A percentile compares a stretch with the other conserved stretches of the same genome.
These are phyloP conservation scores for Dorcus parallelipipedus DNA, from an alignment of 2,888 invertebrate genomes.

Conservation along the genomic window DNA sequence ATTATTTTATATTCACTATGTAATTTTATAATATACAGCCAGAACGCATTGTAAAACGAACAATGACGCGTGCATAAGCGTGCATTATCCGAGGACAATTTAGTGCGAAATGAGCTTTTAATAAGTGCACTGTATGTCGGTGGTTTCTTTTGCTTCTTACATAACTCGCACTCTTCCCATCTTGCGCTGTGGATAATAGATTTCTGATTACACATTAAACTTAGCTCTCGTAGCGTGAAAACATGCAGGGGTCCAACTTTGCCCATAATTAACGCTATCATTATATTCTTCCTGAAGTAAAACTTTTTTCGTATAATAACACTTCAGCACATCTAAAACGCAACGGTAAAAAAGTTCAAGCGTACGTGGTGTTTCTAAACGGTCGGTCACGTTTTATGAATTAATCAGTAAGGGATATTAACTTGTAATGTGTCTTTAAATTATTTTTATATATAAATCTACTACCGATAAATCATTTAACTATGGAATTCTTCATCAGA, in stretches of 20 bases:
- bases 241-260: constrained; percentile 10
- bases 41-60: not conserved
- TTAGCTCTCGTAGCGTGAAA: constrained; percentile 10
- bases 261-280: constrained; percentile 8
- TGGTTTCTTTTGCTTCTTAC: constrained; percentile 7
- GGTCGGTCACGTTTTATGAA: constrained; percentile 5
- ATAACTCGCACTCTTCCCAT: not conserved
- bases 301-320: not conserved
- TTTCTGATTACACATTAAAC: constrained; percentile 13
- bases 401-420: constrained; percentile 11
- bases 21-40: not conserved
- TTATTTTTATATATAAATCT: constrained; percentile 5
- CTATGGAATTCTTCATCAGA: not conserved
- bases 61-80: not conserved
- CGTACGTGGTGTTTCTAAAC: not conserved
- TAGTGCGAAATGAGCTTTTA: constrained; percentile 29
- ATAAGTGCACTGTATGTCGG: constrained; percentile 13
- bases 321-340: not conserved
- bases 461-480: constrained; percentile 4
- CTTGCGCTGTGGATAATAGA: constrained; percentile 8
- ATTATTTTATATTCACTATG: not conserved
- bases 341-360: not conserved
- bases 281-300: not conserved
- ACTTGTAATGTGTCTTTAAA: constrained; percentile 7
- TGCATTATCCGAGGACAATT: constrained; percentile 5